Base-by-base conservation (phyloP, 2,113 vertebrate genomes). In the Zosterops japonicus region DNA sequence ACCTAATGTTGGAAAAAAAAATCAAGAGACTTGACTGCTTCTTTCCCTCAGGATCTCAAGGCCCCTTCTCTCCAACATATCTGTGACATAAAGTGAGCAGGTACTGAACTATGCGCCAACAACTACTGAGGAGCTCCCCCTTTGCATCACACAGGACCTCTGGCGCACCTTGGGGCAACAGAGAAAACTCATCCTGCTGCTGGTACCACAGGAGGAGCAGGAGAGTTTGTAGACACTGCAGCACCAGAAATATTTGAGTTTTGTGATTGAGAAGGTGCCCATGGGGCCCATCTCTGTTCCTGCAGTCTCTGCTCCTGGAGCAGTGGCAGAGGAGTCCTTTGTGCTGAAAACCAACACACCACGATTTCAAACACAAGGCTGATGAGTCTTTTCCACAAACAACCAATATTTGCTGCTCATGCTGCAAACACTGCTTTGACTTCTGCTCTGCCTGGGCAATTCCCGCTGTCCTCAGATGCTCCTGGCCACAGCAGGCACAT, bases 51-150 rank as follows among this genome's bases (percentile, higher is more conserved):
- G 24, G 28, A 53, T 39, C 12, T 50, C 53, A 56, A 44, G 74
- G 39, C 12, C 39, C 9, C 8, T 71, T 29, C 25, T 61, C 20
- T 10, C 14, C 25, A 29, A 25, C n/a, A 41, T 4, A 13, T 1
- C 17, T 4, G 8, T n/a, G 31, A 42, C 22, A 6, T 10, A 17
- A 46, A 77, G 7, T 1, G 23, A 92, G 41, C 14, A 61, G 39
- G 14, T 22, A 21, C 0, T 7, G 8, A 70, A 74, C 0, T 31
- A 5, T 3, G 19, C 4, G 3, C 8, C 57, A 72, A 20, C 21
- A 41, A 33, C 15, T 27, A 5, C 9, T 7, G 28, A 68, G 22
- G 78, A 90, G 28, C 6, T 23, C 6, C 29, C 44, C 23, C 55
- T 36, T 28, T 36, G 29, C 68, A 10, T 16, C 33, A 46, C 1